Conservation (phyloP, 1,140 invertebrate species). For the Coboldia fuscipes region DNA sequence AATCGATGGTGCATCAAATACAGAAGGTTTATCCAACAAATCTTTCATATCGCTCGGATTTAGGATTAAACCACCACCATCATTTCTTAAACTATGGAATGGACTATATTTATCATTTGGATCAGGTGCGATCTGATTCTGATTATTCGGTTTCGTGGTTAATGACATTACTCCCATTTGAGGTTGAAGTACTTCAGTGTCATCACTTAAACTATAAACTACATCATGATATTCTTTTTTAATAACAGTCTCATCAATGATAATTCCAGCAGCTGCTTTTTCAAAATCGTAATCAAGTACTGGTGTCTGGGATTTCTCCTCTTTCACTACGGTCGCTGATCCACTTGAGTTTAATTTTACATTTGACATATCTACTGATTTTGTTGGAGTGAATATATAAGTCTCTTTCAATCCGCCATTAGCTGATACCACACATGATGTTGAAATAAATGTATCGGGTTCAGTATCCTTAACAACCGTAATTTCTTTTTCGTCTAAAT, state of each 20-base stretch:
- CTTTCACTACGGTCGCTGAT: not conserved
- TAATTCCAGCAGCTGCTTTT: conserved; percentile 18
- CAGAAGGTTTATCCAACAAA: no score
- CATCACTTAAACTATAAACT: no score
- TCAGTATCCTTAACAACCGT: no score
- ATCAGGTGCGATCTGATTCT: conserved; percentile 3
- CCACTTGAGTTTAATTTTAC: not conserved
- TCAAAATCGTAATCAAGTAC: conserved; percentile 18
- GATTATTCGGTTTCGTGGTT: conserved; percentile 12
- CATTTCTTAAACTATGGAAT: no score
- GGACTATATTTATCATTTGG: conserved; percentile 17
- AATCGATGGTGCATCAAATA: no score
- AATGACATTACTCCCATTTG: no score
- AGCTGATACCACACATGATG: conserved; percentile 11
- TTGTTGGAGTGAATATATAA: conserved; percentile 17
- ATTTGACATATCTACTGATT: not conserved
- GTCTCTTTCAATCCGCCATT: conserved; percentile 14
- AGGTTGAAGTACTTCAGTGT: no score
- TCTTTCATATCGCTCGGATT: no score
- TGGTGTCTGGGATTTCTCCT: not conserved
- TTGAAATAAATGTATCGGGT: not conserved
- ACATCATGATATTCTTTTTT: conserved; percentile 21
- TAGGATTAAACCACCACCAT: no score
- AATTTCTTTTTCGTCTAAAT: no score
- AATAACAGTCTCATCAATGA: conserved; percentile 19